phyloP scores from a whole-genome alignment of 2,797 vertebrate species.

The Thamnophis elegans region DNA sequence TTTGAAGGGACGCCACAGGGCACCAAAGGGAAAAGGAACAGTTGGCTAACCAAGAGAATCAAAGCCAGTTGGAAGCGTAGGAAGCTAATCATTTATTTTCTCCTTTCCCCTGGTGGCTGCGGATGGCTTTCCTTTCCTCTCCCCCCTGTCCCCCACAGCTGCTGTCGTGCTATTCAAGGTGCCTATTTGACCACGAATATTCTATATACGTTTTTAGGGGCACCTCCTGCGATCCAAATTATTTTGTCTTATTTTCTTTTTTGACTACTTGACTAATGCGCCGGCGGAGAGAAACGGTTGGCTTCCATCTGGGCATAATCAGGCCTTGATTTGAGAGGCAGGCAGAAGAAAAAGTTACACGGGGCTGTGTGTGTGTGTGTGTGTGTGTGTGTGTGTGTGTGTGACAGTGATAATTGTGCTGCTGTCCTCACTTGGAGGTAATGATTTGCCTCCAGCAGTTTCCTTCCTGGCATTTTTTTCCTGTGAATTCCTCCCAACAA shows the following conservation, averaged over 20 bases:
- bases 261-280: conserved; percentile 18
- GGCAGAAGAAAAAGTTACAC: conserved; percentile 22
- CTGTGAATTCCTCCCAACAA: conserved; percentile 33
- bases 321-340: conserved; percentile 41
- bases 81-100: neutral
- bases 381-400: neutral
- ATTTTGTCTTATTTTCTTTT: conserved; percentile 28
- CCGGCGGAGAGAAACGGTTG: neutral
- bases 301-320: conserved; percentile 45
- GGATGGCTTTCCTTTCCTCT: neutral
- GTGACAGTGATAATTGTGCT: conserved; percentile 14
- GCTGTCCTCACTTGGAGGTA: conserved; percentile 43
- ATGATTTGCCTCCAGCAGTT: conserved; percentile 39
- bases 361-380: neutral
- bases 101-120: neutral
- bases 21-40: neutral
- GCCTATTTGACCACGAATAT: conserved; percentile 34
- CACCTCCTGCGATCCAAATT: conserved; percentile 21
- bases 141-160: neutral
- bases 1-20: neutral
- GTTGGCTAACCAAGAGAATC: neutral
- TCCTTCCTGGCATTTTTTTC: conserved; percentile 17
- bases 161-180: conserved; percentile 10
- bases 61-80: neutral
- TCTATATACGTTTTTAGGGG: conserved; percentile 1